Base-by-base conservation (phyloP, 1,140 invertebrate genomes). In the Nasonia vitripennis region DNA sequence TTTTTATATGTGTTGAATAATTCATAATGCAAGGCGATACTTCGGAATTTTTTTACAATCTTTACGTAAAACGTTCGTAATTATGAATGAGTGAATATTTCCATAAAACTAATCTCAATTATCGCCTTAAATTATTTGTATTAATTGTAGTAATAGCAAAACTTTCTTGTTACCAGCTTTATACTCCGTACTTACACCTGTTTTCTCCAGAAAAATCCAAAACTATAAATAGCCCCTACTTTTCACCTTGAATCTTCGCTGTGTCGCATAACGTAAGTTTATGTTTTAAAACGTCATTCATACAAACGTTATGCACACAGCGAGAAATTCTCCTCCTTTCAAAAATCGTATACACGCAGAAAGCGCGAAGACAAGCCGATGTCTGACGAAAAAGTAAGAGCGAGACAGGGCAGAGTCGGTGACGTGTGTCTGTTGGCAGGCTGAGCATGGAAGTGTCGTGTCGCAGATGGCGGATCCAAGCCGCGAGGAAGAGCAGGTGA, bases 401-500 rank as follows among this genome's bases (percentile, higher is more conserved):
- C 55, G 81, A 92, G 91, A 89, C 89, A 91, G 91, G 91, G 92
- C 91, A 92, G 92, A 91, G 89, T 89, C 87, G 77, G 91, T 93
- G 92, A 93, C 91, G 90, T 92, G 91, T 94, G 93, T 94, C 93
- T 94, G 94, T 94, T 94, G 94, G 93, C 94, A 95, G 95, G 94
- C 94, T 95, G 94, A 95, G 92, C 92, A 94, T 93, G 93, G 94
- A 93, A 93, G 92, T 93, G 93, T 94, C 93, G 92, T 93, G 93
- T 94, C 94, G 94, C 96, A 98, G 97, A 97, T 98, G 97, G 96
- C 97, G 93, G 97, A 97, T 93, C 96, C 97, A 92, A 96, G 97
- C 92, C 96, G 97, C 90, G 97, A 98, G 93, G 98, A 99, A 94
- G 98, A 99, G 94, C 97, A 97, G 94, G 96, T 98, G 88, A 98